Conservation (phyloP, 1,140 invertebrate species). For the Sarcophaga peregrina region DNA sequence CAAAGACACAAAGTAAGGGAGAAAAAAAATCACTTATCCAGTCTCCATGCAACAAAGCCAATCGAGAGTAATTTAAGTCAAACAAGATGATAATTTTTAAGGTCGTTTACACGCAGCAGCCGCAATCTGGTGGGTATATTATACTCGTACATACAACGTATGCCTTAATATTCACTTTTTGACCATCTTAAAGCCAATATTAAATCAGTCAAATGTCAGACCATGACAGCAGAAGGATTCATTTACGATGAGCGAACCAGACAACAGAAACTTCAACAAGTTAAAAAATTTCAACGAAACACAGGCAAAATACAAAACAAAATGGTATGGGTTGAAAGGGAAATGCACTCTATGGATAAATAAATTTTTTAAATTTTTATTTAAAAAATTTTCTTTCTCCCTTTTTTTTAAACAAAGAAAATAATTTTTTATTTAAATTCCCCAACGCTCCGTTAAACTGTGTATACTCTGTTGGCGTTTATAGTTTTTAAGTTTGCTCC, state of each 20-base stretch:
- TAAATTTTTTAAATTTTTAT: too few species aligned
- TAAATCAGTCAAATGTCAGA: slow-evolving; percentile 39
- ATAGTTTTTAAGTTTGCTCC: too few species aligned
- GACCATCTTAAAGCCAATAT: slow-evolving; percentile 10
- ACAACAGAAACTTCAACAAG: not conserved
- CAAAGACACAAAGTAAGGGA: not conserved
- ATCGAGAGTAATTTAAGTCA: slow-evolving; percentile 15
- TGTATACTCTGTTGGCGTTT: not conserved
- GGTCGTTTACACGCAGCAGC: slow-evolving; percentile 19
- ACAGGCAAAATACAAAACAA: too few species aligned
- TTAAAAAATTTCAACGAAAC: too few species aligned
- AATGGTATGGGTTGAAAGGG: too few species aligned
- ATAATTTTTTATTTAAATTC: too few species aligned
- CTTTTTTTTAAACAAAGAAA: too few species aligned
- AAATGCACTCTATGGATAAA: too few species aligned
- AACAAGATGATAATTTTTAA: slow-evolving; percentile 39
- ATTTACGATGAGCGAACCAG: not conserved
- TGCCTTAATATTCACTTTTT: not conserved
- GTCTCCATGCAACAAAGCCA: not conserved
- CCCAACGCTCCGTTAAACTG: not conserved
- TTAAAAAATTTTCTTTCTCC: too few species aligned
- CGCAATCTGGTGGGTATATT: slow-evolving; percentile 2
- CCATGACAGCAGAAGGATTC: slow-evolving; percentile 29
- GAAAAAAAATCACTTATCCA: not conserved
- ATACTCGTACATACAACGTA: not conserved